Percentiles rank a stretch among this genome's conserved stretches.
phyloP scores from a whole-genome alignment of 2,888 invertebrate species.

The Himalopsyche kuldschensis region DNA sequence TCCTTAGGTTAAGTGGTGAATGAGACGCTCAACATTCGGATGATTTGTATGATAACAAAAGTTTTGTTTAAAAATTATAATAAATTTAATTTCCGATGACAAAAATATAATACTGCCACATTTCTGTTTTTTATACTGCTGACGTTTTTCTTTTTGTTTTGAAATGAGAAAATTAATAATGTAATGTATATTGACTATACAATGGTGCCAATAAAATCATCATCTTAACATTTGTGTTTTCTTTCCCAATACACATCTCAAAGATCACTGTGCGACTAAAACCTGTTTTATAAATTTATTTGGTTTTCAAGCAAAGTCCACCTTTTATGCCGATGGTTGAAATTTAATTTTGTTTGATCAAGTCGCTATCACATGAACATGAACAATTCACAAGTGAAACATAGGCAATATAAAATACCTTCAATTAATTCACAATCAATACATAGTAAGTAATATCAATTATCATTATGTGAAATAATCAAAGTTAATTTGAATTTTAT shows the following conservation, averaged over 20 bases:
- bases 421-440: no score
- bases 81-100: neutral
- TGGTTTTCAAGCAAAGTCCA: neutral
- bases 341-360: no score
- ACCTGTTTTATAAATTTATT: neutral
- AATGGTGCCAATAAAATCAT: constrained; percentile 30
- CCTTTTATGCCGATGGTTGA: neutral
- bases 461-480: no score
- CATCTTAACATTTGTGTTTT: neutral
- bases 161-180: neutral
- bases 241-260: neutral
- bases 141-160: neutral
- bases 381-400: no score
- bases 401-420: no score
- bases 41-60: neutral
- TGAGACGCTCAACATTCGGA: neutral
- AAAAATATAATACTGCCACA: neutral
- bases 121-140: neutral
- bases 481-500: no score
- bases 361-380: no score
- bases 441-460: no score
- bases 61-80: neutral
- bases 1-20: constrained; percentile 29
- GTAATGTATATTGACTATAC: constrained; percentile 14
- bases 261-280: neutral